These are phyloP conservation scores for zebrafish (Danio rerio) DNA, from an alignment of 2,113 vertebrate genomes.

Conservation along the genomic window GRCz12tu NC_133183.1:48464001-48464500, in stretches of 20 bases:
- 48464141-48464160: conserved; percentile 27
- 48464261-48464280: conserved; percentile 1
- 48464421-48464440: conserved; percentile 29
- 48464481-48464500: conserved; percentile 17
- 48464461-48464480: conserved; percentile 21
- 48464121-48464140: conserved; percentile 5
- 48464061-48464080: conserved; percentile 32
- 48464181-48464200: conserved; percentile 25
- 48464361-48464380: conserved; percentile 21
- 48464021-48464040: conserved; percentile 1
- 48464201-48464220: conserved; percentile 1
- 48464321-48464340: conserved; percentile 11
- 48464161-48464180: conserved; percentile 14
- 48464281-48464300: conserved; percentile 10
- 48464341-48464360: not conserved
- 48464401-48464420: not conserved
- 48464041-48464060: conserved; percentile 15
- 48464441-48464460: conserved; percentile 22
- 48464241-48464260: conserved; percentile 17
- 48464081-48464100: conserved; percentile 28
- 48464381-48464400: not conserved
- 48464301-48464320: conserved; percentile 9
- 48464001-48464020: not conserved
- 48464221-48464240: conserved; percentile 12
- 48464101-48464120: conserved; percentile 36